Evolutionary conservation across 2,888 invertebrate genomes (phyloP), one percentile per base, ranked within the genome.

Genomic region (Leuctra nigra): DNA sequence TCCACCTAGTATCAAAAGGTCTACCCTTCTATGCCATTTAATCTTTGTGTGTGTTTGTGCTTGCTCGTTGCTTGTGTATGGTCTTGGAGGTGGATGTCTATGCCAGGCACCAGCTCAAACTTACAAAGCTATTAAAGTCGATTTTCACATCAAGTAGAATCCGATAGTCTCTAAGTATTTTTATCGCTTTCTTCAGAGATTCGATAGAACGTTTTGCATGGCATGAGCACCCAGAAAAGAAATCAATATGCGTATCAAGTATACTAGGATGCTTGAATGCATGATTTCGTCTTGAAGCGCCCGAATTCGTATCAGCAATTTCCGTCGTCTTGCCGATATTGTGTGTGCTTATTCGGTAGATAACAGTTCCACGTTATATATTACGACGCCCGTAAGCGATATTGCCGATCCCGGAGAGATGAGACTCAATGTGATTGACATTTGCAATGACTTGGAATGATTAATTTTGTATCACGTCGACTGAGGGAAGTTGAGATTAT

Each of bases 71-170:
- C n/a, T n/a, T n/a, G n/a, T n/a, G n/a, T n/a, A n/a, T n/a, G n/a
- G n/a, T n/a, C n/a, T n/a, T 13, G 20, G 35, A 20, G 13, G 6
- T 20, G 29, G 29, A 29, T 25, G 48, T 16, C 50, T 29, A 33
- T 50, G 18, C 50, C 33, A 35, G 50, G 33, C 50, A 33, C 50
- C 14, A 22, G 22, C 35, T 35, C 50, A 22, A 50, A 35, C 48
- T 35, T 50, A 50, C 50, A 50, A 50, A 50, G 50, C 50, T 50
- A 33, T 50, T 50, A 33, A 50, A 33, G 50, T 50, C 50, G 50
- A 50, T 50, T 50, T 50, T 50, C 20, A 35, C 35, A 50, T 50
- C 33, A 35, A 50, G 50, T 50, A 35, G 50, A 50, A 50, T 50
- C 50, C 50, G 50, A 50, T 50, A 50, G 50, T 50, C 47, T 29